Evolutionary conservation across 2,797 vertebrate species (phyloP).

Genomic region (Karalla daura): DNA sequence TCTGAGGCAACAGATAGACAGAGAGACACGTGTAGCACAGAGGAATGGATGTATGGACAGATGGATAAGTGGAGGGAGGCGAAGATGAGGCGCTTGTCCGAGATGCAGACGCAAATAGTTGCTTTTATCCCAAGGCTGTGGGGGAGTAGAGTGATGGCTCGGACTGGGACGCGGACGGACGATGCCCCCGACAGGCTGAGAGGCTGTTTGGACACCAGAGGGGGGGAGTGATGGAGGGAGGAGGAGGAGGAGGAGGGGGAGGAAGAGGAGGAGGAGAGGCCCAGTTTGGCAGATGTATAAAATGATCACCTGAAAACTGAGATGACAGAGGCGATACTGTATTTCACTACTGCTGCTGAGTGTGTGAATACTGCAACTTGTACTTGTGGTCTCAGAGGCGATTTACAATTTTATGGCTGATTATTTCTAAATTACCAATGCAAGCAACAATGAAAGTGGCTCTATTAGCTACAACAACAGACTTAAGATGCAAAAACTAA

Average conservation of each 20-base stretch:
- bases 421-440: conserved; percentile 5
- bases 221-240: conserved; percentile 51
- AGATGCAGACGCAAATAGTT: conserved; percentile 79
- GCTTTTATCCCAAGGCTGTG: conserved; percentile 76
- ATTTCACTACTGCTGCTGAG: conserved; percentile 13
- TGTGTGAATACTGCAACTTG: not conserved
- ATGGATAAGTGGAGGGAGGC: conserved; percentile 73
- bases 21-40: conserved; percentile 64
- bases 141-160: conserved; percentile 62
- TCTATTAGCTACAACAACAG: not conserved
- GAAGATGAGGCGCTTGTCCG: conserved; percentile 81
- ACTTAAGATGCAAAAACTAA: not conserved
- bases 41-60: conserved; percentile 69
- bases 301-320: conserved; percentile 56
- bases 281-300: conserved; percentile 58
- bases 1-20: conserved; percentile 65
- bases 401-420: conserved; percentile 17
- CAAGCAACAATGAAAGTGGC: conserved; percentile 1
- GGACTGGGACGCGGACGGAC: conserved; percentile 50
- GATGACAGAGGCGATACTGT: conserved; percentile 15
- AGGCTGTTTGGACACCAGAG: conserved; percentile 56
- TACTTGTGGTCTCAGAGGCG: conserved; percentile 2
- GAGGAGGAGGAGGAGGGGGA: conserved; percentile 44
- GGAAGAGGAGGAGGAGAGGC: conserved; percentile 49
- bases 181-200: conserved; percentile 65